Base-by-base conservation (phyloP, 2,888 invertebrate genomes). In the Apantesis nais region DNA sequence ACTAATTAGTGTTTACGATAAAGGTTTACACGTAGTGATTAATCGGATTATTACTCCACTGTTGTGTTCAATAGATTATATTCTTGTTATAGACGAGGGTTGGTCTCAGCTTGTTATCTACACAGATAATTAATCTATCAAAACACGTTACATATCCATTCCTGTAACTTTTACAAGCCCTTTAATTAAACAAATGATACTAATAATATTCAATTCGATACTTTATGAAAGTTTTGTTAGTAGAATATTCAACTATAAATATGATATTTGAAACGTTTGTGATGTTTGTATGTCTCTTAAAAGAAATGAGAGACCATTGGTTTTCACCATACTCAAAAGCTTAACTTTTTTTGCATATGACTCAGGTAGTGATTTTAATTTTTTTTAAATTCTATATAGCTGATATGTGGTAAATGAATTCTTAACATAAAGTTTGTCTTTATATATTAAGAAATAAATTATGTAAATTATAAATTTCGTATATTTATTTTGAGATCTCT, bases 161-260 rank as follows among this genome's bases (percentile, higher is more conserved):
- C 62, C 68, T 22, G 52, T 71, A 67, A 70, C 64, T 19, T 61
- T 55, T 69, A 70, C 66, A 71, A 63, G 69, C 44, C 52, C 66
- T 62, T 78, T 66, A 55, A 71, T 71, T 62, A 52, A 70, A 78
- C 66, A 71, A 58, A 71, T 62, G 70, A 72, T 68, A 70, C 65
- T 66, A 70, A 67, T 65, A 69, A 69, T 61, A 62, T 25, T 62
- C 62, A 62, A 52, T 62, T 68, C 62, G n/a, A 11, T n/a, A 25
- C 62, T 52, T 12, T 52, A 62, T 16, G 62, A 62, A 34, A 58
- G 37, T 52, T 39, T 19, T 39, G 25, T 63, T 58, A 29, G 16
- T 29, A 29, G 14, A 58, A 58, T 58, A 58, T 16, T 29, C 16
- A 58, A 58, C 29, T 55, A 25, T 55, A 25, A 55, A 52, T 25